Conservation (phyloP, 1,140 invertebrate species). For the Sinella curviseta region DNA sequence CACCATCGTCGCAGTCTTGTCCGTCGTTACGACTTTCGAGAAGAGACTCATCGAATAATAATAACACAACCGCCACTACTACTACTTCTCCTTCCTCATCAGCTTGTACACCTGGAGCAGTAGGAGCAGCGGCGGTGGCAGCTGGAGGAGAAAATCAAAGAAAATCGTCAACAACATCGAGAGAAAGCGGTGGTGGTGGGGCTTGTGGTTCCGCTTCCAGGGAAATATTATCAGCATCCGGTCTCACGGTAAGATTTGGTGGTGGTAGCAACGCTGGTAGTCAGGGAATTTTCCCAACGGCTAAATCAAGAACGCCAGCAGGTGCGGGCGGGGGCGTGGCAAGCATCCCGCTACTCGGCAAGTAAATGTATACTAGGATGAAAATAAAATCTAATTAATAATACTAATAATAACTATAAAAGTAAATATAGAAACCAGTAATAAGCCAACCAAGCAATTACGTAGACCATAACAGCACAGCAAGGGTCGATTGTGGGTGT, state of each 20-base stretch:
- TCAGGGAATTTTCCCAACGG: not conserved
- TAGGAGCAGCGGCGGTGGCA: too few relatives aligned
- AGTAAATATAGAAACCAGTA: too few relatives aligned
- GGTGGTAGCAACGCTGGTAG: not conserved
- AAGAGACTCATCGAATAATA: not conserved
- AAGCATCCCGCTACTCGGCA: not conserved
- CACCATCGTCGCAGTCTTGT: conserved; percentile 32
- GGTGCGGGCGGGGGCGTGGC: not conserved
- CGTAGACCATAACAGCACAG: too few relatives aligned
- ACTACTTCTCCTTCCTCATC: not conserved
- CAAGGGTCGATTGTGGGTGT: too few relatives aligned
- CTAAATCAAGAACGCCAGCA: not conserved
- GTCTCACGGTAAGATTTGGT: not conserved
- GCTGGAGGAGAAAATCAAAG: not conserved
- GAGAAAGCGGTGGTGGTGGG: too few relatives aligned
- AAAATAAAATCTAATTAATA: not conserved
- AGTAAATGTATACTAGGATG: too few relatives aligned
- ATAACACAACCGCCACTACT: not conserved
- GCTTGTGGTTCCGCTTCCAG: too few relatives aligned
- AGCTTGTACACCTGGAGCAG: too few relatives aligned
- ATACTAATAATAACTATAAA: too few relatives aligned
- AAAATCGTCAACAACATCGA: too few relatives aligned
- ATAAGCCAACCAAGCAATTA: too few relatives aligned
- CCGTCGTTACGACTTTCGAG: conserved; percentile 30
- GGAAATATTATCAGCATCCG: conserved; percentile 7